Conservation (phyloP, 1,140 invertebrate species). For the Limonius californicus region DNA sequence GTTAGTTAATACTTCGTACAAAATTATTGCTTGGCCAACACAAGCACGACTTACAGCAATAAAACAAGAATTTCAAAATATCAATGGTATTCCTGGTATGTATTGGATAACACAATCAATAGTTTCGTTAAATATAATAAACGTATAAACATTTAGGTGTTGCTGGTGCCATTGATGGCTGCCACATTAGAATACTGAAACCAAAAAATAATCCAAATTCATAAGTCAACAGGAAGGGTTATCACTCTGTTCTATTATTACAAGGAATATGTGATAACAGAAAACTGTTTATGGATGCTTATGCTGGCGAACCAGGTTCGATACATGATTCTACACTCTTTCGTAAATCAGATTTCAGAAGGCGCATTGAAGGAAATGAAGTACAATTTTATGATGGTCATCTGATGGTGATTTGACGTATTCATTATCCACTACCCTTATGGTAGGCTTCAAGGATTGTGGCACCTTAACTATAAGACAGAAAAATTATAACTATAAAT, state of each 20-base stretch:
- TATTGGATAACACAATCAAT: background rate
- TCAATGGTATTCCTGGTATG: background rate
- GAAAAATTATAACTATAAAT: background rate
- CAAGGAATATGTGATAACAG: slow-evolving; percentile 27
- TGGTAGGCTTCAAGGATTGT: background rate
- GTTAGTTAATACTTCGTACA: background rate
- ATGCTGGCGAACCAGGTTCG: slow-evolving; percentile 22
- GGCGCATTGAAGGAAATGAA: background rate
- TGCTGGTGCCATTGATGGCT: slow-evolving; percentile 23
- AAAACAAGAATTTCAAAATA: background rate
- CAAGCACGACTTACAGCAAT: background rate
- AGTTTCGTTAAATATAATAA: background rate
- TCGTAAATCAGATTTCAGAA: slow-evolving; percentile 8
- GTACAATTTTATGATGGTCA: background rate
- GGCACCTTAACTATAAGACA: background rate
- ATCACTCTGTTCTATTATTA: slow-evolving; percentile 21
- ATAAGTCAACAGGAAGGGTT: slow-evolving; percentile 25
- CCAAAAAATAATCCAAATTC: slow-evolving; percentile 20
- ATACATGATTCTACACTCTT: slow-evolving; percentile 18
- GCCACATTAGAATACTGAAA: slow-evolving; percentile 19
- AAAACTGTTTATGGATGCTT: slow-evolving; percentile 20
- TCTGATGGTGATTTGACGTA: background rate
- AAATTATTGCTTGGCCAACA: background rate
- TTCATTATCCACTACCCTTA: background rate
- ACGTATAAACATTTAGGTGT: too few relatives aligned